Evolutionary conservation across 2,797 vertebrate species (phyloP).

Genomic region (Pterois miles): DNA sequence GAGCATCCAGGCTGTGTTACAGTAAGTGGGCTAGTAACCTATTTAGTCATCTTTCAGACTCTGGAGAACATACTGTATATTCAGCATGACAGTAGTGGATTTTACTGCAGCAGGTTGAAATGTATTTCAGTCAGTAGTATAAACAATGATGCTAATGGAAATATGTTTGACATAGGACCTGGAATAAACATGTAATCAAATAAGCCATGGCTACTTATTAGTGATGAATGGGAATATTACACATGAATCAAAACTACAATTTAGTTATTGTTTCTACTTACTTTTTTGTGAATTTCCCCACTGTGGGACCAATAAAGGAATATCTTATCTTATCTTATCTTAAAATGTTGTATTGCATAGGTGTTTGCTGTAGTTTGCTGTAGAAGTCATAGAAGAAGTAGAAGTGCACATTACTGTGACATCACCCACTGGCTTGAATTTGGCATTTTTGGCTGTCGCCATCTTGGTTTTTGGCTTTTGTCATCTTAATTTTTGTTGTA

Average conservation of each 20-base stretch:
- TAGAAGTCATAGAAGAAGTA: neutral
- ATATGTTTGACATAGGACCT: neutral
- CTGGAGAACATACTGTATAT: neutral
- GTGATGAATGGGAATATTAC: neutral
- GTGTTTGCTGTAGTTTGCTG: neutral
- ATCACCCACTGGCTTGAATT: neutral
- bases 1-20: slow-evolving; percentile 2
- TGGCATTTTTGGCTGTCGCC: neutral
- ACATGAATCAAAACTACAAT: neutral
- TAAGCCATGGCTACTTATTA: neutral
- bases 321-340: no score
- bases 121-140: neutral
- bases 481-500: neutral
- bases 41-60: neutral
- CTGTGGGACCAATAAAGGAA: no score
- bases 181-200: neutral
- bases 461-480: neutral
- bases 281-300: no score
- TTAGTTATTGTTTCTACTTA: neutral
- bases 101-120: neutral
- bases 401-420: neutral
- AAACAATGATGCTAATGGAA: neutral
- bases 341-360: neutral
- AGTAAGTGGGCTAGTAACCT: neutral
- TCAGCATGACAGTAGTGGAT: neutral